phyloP scores from a whole-genome alignment of 2,888 invertebrate genomes.

The Idaea aversata region DNA sequence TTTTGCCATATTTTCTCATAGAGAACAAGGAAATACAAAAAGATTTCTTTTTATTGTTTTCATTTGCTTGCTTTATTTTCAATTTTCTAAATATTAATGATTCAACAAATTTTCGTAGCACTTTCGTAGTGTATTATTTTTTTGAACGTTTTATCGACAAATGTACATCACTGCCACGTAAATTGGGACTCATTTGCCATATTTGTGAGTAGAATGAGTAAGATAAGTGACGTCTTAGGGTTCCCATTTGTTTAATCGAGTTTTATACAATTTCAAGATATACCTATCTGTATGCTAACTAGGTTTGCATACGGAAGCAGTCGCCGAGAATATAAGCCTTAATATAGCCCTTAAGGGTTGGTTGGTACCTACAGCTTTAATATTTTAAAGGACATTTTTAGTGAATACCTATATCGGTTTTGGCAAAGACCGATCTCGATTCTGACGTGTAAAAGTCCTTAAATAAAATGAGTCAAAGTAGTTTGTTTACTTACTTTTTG shows the following conservation, averaged over 20 bases:
- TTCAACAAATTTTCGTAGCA: not conserved
- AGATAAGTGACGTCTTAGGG: conserved; percentile 31
- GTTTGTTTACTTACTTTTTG: no score
- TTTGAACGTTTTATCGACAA: not conserved
- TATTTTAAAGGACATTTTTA: no score
- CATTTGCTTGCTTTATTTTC: not conserved
- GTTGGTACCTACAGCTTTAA: no score
- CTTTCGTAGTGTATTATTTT: not conserved
- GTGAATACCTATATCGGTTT: no score
- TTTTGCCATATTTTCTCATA: not conserved
- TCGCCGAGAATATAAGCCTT: conserved; percentile 1
- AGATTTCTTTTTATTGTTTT: not conserved
- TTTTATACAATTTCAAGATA: conserved; percentile 15
- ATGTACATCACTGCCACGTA: conserved; percentile 12
- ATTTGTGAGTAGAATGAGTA: conserved; percentile 19
- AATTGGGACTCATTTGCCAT: conserved; percentile 27
- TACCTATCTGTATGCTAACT: conserved; percentile 1
- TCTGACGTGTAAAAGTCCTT: no score
- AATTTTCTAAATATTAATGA: not conserved
- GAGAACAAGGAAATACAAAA: not conserved
- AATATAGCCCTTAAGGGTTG: no score
- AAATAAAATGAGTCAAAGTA: no score
- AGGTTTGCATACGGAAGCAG: not conserved
- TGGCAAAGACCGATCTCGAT: no score
- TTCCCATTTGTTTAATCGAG: conserved; percentile 31